phyloP scores from a whole-genome alignment of 2,113 vertebrate genomes.

The Strix uralensis region DNA sequence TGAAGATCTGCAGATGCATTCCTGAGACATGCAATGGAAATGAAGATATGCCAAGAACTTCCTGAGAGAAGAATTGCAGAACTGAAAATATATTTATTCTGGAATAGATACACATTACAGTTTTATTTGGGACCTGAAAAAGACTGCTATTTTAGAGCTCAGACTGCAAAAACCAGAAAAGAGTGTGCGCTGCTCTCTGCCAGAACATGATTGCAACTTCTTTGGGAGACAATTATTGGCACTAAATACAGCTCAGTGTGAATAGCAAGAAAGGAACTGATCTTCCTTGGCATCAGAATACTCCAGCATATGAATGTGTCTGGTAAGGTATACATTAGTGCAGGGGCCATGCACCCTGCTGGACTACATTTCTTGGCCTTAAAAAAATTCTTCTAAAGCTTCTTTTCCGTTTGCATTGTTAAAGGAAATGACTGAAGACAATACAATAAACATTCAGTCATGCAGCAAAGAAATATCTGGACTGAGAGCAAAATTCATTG shows the following conservation, averaged over 20 bases:
- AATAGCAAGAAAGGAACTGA: not conserved
- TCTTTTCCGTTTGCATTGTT: not conserved
- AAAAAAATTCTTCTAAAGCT: not conserved
- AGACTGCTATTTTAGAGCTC: not conserved
- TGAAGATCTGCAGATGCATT: slow-evolving; percentile 27
- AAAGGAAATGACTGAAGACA: slow-evolving; percentile 28
- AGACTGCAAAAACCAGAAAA: not conserved
- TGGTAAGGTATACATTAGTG: not conserved
- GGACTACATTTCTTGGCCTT: not conserved
- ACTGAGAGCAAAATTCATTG: not conserved
- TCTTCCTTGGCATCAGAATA: not conserved
- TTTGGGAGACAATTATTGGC: not conserved
- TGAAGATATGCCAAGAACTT: slow-evolving; percentile 20
- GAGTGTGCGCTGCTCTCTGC: not conserved
- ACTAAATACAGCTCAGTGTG: not conserved
- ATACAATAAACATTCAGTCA: slow-evolving; percentile 3
- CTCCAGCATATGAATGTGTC: not conserved
- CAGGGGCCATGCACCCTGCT: not conserved
- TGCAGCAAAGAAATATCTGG: slow-evolving; percentile 8
- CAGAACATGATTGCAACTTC: not conserved
- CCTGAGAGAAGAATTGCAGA: not conserved
- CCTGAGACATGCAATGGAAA: not conserved
- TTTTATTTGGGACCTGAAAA: not conserved
- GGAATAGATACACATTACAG: not conserved
- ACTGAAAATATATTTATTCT: slow-evolving; percentile 1